Evolutionary conservation across 2,797 vertebrate species (phyloP).

Genomic region (Gallinago solitaria): DNA sequence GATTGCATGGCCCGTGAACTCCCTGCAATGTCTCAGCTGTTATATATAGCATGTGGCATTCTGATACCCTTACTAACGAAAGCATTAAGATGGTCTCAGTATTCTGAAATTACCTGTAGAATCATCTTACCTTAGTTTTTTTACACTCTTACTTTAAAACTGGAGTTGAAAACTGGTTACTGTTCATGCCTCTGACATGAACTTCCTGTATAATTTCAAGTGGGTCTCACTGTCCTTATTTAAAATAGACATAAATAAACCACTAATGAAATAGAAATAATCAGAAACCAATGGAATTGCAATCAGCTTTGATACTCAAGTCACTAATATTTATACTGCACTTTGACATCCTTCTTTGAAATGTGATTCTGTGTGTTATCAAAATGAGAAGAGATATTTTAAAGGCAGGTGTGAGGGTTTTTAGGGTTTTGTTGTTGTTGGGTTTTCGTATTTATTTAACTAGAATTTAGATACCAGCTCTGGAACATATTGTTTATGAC

Average conservation of each 20-base stretch:
- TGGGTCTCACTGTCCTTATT: neutral
- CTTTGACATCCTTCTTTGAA: neutral
- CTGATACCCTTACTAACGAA: neutral
- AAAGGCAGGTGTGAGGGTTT: neutral
- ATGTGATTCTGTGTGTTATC: neutral
- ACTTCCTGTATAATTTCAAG: neutral
- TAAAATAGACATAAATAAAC: neutral
- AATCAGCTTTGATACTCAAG: neutral
- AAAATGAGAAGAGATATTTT: neutral
- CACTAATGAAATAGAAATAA: neutral
- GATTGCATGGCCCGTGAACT: neutral
- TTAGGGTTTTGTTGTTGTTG: neutral
- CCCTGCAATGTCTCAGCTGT: slow-evolving; percentile 2
- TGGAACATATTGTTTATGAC: accelerated
- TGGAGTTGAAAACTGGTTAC: neutral
- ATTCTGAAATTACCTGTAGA: neutral
- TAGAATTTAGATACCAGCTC: neutral
- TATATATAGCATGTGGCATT: slow-evolving; percentile 35
- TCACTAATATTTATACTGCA: neutral
- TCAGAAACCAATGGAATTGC: neutral
- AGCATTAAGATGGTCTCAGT: neutral
- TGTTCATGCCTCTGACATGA: neutral
- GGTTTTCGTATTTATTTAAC: neutral
- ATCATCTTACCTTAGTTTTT: neutral
- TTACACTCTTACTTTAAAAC: neutral